These are phyloP conservation scores for Pitta sordida DNA, from an alignment of 2,113 vertebrate genomes.

Conservation along the genomic window DNA sequence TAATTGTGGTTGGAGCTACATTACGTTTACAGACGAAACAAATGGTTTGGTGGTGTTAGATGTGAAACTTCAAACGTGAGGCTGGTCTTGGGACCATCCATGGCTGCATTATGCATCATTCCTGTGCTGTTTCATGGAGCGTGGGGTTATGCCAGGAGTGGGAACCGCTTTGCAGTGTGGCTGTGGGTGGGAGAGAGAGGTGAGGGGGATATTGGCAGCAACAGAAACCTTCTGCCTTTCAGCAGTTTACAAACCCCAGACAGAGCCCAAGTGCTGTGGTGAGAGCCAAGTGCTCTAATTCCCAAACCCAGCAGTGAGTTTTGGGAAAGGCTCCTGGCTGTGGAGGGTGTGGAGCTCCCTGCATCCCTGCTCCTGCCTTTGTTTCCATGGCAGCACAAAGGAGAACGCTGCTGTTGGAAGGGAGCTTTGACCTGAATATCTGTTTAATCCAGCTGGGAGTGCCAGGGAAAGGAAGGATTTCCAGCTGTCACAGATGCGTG, in stretches of 20 bases:
- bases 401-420: not conserved
- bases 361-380: not conserved
- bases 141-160: not conserved
- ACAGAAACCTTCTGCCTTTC: not conserved
- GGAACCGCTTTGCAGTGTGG: too few relatives aligned
- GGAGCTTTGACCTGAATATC: constrained; percentile 40
- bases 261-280: fast-evolving
- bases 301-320: fast-evolving
- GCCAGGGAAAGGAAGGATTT: not conserved
- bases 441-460: not conserved
- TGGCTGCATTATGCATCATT: not conserved
- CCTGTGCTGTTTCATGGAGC: not conserved
- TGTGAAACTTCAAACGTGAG: not conserved
- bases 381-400: constrained; percentile 49
- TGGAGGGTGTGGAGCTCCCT: not conserved
- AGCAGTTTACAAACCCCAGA: not conserved
- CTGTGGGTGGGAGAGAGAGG: not conserved
- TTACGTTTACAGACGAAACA: not conserved
- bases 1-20: not conserved
- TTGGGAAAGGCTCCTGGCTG: not conserved
- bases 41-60: not conserved
- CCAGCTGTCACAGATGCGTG: fast-evolving
- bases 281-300: not conserved
- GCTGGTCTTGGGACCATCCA: not conserved
- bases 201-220: not conserved